Base-by-base conservation (phyloP, 2,888 invertebrate species). In the Acanthococcus lagerstroemiae region DNA sequence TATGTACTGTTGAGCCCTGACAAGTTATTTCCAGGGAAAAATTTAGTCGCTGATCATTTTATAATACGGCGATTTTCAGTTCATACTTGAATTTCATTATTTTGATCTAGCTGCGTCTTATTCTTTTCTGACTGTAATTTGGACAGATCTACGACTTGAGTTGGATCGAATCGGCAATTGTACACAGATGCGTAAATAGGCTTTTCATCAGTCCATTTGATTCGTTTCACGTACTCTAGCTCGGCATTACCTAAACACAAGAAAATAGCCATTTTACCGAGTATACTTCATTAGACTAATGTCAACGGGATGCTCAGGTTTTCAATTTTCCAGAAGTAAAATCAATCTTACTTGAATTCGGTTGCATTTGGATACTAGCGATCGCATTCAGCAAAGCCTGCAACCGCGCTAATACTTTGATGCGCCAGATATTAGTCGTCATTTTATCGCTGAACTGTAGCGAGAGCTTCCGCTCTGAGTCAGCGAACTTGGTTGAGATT, bases 381-480 rank as follows among this genome's bases (percentile, higher is more conserved):
- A 81, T 73, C 19, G 76, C 76, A 55, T 74, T 74, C n/a, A 84
- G 76, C 71, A 84, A 80, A 61, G 81, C 81, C 71, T 84, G 81
- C 19, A 91, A 75, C 66, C 89, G 81, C 69, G 82, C 80, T 58
- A 92, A 76, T 26, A 90, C 87, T 75, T 86, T 85, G 19, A 84
- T 83, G 70, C 89, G 81, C 90, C 90, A 91, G 73, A 85, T 85
- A 0, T 86, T 83, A 71, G 83, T 86, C 0, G 88, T 88, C 57
- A 84, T 81, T 75, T 85, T 85, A 52, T 69, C 58, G 22, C 54
- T 67, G 24, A 61, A 50, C 55, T 69, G 69, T 15, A 69, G 60
- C 24, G 60, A 63, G 9, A 69, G 60, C 58, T 67, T 69, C 4
- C 69, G 60, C 19, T 66, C 66, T 15, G 67, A 65, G 58, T 67